Base-by-base conservation (phyloP, 2,113 vertebrate species). In the Thamnaconus septentrionalis region DNA sequence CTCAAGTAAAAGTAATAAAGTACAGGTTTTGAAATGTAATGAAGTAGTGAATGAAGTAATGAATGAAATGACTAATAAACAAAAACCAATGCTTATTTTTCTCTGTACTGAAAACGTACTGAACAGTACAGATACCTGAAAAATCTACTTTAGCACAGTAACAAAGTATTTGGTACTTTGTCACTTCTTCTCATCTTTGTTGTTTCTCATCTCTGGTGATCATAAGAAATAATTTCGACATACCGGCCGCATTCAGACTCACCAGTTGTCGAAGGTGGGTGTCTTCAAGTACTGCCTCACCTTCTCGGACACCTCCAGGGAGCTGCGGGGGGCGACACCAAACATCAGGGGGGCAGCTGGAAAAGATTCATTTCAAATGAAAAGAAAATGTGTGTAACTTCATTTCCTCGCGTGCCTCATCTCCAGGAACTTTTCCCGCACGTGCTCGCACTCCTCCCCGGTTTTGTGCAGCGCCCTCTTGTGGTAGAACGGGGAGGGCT, bases 211-310 rank as follows among this genome's bases (percentile, higher is more conserved):
- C 18, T 31, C 18, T 31, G 18, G 18, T 31, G 18, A 31, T 31
- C 1, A 31, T 31, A 31, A 31, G 18, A 31, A 31, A 31, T 31
- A 31, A 31, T 31, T 31, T 31, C 18, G 18, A 31, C 18, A 1
- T 41, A 12, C 31, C 56, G 6, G 46, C 47, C 6, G 3, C 8
- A 7, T 48, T 4, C 0, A 57, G 56, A 73, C 89, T 78, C 55
- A 93, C 92, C 92, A 93, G 86, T 93, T 93, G 58, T 93, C 89
- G 61, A 93, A 93, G 48, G 91, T 92, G 5, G 91, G 91, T 1
- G 90, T 93, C 86, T 92, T 93, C 57, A 93, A 73, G 64, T 92
- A 92, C 80, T 92, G 90, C 60, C 85, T 85, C 65, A 93, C 91
- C 58, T 92, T 90, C 9, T 92, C 92, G 9, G 91, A 92, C 4